Base-by-base conservation (phyloP, 2,113 vertebrate genomes). In the Cochlearius cochlearius region DNA sequence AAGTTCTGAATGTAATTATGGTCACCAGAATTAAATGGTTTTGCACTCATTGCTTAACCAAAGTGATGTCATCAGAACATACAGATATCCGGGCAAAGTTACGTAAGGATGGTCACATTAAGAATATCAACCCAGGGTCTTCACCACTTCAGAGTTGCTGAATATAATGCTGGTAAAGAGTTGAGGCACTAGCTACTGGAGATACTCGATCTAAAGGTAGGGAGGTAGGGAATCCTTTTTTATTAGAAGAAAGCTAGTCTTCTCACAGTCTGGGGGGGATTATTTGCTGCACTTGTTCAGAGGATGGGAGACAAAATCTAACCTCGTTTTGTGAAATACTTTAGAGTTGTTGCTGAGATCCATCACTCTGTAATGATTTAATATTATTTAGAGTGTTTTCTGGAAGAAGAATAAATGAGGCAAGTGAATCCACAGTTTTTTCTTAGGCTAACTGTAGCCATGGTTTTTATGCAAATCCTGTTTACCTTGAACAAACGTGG, bases 21-120 rank as follows among this genome's bases (percentile, higher is more conserved):
- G 29, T 50, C 29, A 41, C 29, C 25, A 79, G 66, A 75, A 76
- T 4, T 32, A 38, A 45, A 30, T 52, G 13, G 0, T 53, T 81
- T 91, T 86, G 12, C 45, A 11, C 7, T 83, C 22, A 3, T 19
- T 25, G 16, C 36, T 55, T 67, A 47, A 55, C 11, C 27, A 41
- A 87, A 82, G 18, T 9, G 16, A 27, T 21, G 36, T 7, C 9
- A 50, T 45, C 43, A 60, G 62, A 71, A 59, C 0, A 1, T 34
- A 21, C 9, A n/a, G 27, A 22, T 59, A 52, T 11, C 30, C 20
- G 26, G 75, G 32, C 2, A 3, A 32, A 16, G 7, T 52, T 72
- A 14, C 0, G 0, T 64, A 55, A 80, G 39, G 47, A 39, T 72
- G 39, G 10, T 63, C 58, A 15, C 10, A 18, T 13, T 62, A 67